Evolutionary conservation across 2,797 vertebrate species (phyloP).

Genomic region (Benthosema pterotum): DNA sequence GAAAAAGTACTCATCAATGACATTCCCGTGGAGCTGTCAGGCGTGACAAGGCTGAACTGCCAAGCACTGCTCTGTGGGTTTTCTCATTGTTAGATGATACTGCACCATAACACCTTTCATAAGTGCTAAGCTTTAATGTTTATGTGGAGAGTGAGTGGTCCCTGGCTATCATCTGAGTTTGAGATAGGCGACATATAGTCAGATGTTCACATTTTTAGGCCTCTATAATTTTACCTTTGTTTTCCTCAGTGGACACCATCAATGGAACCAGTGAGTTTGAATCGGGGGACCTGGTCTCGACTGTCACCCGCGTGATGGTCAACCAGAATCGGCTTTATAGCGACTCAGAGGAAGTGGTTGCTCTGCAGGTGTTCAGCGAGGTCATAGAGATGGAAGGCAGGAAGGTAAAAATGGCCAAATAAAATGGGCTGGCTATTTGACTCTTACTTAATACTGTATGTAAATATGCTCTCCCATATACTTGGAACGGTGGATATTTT

Average conservation of each 20-base stretch:
- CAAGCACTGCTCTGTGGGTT: conserved; percentile 89
- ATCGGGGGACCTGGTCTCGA: conserved; percentile 78
- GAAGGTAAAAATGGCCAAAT: conserved; percentile 74
- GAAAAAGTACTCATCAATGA: conserved; percentile 91
- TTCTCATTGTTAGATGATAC: background rate
- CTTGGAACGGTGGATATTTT: background rate
- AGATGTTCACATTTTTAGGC: background rate
- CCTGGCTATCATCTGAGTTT: no score
- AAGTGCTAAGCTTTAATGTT: background rate
- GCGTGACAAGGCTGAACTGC: conserved; percentile 88
- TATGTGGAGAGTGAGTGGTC: background rate
- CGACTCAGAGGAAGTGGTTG: conserved; percentile 81
- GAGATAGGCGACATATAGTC: no score
- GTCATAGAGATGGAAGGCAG: conserved; percentile 90
- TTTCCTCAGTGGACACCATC: conserved; percentile 78
- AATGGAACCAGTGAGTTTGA: conserved; percentile 73
- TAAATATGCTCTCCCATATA: no score
- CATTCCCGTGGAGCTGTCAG: conserved; percentile 85
- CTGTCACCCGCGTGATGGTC: conserved; percentile 90
- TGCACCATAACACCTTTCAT: no score
- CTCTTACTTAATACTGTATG: no score
- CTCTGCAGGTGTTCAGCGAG: conserved; percentile 89
- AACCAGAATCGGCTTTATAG: conserved; percentile 86
- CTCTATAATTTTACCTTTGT: background rate
- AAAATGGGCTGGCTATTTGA: background rate